phyloP scores from a whole-genome alignment of 2,888 invertebrate species.

The Yponomeuta evonymella region DNA sequence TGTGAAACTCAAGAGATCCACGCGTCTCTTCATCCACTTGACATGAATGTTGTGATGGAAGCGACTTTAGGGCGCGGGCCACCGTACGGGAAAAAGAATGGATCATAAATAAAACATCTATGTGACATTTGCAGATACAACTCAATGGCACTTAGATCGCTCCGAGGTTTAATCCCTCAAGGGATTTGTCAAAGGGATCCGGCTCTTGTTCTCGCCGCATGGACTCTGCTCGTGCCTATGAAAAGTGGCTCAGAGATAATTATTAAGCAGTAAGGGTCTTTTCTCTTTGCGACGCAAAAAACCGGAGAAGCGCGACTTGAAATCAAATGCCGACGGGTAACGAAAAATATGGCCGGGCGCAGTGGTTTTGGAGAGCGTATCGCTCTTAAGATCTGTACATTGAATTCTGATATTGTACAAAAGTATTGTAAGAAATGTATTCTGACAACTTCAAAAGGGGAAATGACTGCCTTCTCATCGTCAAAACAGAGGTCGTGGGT shows the following conservation, averaged over 20 bases:
- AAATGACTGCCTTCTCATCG: no score
- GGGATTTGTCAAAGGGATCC: not conserved
- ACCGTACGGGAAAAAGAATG: not conserved
- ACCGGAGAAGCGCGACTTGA: not conserved
- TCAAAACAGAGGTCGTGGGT: no score
- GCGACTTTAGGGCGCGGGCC: not conserved
- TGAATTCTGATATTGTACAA: not conserved
- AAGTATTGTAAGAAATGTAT: not conserved
- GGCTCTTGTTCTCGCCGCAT: not conserved
- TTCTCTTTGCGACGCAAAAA: not conserved
- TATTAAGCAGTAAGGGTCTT: not conserved
- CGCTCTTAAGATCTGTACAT: not conserved
- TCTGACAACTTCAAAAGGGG: no score
- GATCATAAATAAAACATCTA: conserved; percentile 1
- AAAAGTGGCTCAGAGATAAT: not conserved
- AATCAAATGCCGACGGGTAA: not conserved
- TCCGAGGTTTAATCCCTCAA: not conserved
- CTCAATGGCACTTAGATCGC: conserved; percentile 2
- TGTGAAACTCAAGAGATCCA: no score
- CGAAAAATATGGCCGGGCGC: not conserved
- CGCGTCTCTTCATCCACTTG: not conserved
- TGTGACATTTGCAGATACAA: not conserved
- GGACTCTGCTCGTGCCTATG: not conserved
- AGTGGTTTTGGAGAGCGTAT: not conserved
- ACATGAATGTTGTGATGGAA: not conserved